A percentile compares a stretch with the other conserved stretches of the same genome.
phyloP scores from a whole-genome alignment of 2,113 vertebrate species.

The Oryzias curvinotus region DNA sequence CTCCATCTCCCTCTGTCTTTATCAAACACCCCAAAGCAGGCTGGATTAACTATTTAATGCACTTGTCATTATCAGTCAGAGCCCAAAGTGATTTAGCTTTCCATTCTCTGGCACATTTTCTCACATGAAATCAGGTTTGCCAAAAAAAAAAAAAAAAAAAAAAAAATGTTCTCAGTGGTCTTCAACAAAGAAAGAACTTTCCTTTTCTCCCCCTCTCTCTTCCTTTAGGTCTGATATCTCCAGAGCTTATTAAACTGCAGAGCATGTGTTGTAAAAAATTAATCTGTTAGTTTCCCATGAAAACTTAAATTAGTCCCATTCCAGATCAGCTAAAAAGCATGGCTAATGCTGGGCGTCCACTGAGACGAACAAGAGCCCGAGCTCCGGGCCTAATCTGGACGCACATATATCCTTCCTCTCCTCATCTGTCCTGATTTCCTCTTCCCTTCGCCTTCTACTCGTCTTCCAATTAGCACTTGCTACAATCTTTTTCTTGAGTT shows the following conservation, averaged over 20 bases:
- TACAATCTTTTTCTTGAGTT: neutral
- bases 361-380: conserved; percentile 34
- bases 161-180: conserved; percentile 48
- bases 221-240: conserved; percentile 68
- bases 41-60: conserved; percentile 77
- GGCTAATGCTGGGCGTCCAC: conserved; percentile 59
- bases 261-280: conserved; percentile 77
- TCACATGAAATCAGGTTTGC: conserved; percentile 60
- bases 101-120: conserved; percentile 56
- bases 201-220: neutral
- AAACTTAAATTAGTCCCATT: conserved; percentile 66
- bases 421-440: conserved; percentile 31
- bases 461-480: neutral
- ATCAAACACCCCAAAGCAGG: conserved; percentile 61
- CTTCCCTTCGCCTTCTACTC: neutral
- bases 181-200: conserved; percentile 42
- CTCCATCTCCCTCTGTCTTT: conserved; percentile 49
- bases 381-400: conserved; percentile 53
- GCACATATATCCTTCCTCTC: conserved; percentile 39
- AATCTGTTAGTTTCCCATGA: conserved; percentile 74
- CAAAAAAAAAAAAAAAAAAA: conserved; percentile 19
- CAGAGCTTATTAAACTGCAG: conserved; percentile 68
- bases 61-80: conserved; percentile 67
- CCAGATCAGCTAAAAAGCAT: conserved; percentile 60
- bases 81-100: conserved; percentile 65